Base-by-base conservation (phyloP, 2,888 invertebrate species). In the Tachystola acroxantha region DNA sequence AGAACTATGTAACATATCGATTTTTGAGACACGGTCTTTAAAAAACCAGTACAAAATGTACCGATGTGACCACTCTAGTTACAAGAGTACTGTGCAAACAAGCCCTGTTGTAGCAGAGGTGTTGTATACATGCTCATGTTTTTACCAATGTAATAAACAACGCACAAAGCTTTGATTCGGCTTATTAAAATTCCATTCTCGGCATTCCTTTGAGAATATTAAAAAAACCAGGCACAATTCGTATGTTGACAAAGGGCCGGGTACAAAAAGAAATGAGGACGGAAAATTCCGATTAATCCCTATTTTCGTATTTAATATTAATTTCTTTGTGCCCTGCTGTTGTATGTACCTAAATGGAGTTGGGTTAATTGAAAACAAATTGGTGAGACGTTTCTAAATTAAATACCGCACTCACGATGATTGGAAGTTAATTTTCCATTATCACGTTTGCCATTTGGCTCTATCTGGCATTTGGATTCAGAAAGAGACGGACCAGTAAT, bases 111-210 rank as follows among this genome's bases (percentile, higher is more conserved):
- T n/a, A n/a, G n/a, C n/a, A n/a, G n/a, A n/a, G n/a, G n/a, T n/a
- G n/a, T n/a, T n/a, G n/a, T n/a, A n/a, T n/a, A 28, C 12, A 13
- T 3, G 16, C 16, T 16, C 3, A 24, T 24, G 43, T 32, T 19
- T 36, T 12, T 14, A 11, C 19, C 25, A 32, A 26, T 24, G 24
- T 9, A 24, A 10, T 31, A 31, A 11, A 12, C 12, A 13, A 37
- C 34, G 36, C 10, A 27, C 10, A 27, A 11, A n/a, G 27, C 7
- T 27, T 27, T 16, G 37, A 37, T 43, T 33, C 37, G 24, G 28
- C 34, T 43, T 44, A 42, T 44, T 42, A 46, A 46, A 43, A 46
- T 40, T 26, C 34, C 33, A 35, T 43, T 39, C 35, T 31, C 16
- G 20, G 30, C 29, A 43, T 42, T 43, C 36, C 29, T 36, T 40